Conservation (phyloP, 1,140 invertebrate genomes). For the Drosophila rufa region DNA sequence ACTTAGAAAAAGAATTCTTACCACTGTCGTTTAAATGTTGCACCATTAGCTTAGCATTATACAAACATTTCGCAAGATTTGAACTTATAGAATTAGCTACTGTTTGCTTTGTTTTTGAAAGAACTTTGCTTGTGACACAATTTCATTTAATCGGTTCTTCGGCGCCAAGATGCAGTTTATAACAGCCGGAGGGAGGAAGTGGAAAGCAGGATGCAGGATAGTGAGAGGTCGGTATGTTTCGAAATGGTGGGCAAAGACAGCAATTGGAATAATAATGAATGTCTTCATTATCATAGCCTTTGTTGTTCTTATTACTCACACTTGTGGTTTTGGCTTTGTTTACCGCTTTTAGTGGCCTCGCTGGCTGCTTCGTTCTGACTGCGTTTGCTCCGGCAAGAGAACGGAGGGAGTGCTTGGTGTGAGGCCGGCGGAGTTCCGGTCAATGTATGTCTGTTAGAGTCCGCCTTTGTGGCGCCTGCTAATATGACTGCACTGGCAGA, state of each 20-base stretch:
- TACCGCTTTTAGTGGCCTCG: conserved; percentile 67
- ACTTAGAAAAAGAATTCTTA: not conserved
- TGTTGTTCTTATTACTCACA: conserved; percentile 36
- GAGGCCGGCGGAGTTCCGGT: conserved; percentile 55
- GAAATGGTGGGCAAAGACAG: conserved; percentile 43
- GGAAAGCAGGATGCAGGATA: conserved; percentile 15
- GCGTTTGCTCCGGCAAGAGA: conserved; percentile 17
- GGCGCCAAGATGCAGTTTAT: conserved; percentile 69
- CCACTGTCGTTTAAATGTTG: not conserved
- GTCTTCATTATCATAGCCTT: conserved; percentile 77
- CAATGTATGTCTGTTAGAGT: conserved; percentile 39
- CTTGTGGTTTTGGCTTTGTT: conserved; percentile 56
- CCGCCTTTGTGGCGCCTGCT: conserved; percentile 51
- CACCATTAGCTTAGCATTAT: not conserved
- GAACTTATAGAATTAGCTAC: conserved; percentile 2
- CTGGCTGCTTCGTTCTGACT: conserved; percentile 28
- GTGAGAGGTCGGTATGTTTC: conserved; percentile 2
- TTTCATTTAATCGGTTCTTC: conserved; percentile 81
- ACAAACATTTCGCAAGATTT: not conserved
- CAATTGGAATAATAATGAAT: conserved; percentile 82
- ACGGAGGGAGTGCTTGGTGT: not conserved
- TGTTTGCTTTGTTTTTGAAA: conserved; percentile 43
- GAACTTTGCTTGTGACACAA: conserved; percentile 77
- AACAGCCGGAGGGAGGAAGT: conserved; percentile 22
- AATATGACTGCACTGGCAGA: conserved; percentile 18